A percentile compares a stretch with the other conserved stretches of the same genome.
Evolutionary conservation across 1,140 invertebrate species (phyloP).

Genomic region (Brachionus rotundiformis): DNA sequence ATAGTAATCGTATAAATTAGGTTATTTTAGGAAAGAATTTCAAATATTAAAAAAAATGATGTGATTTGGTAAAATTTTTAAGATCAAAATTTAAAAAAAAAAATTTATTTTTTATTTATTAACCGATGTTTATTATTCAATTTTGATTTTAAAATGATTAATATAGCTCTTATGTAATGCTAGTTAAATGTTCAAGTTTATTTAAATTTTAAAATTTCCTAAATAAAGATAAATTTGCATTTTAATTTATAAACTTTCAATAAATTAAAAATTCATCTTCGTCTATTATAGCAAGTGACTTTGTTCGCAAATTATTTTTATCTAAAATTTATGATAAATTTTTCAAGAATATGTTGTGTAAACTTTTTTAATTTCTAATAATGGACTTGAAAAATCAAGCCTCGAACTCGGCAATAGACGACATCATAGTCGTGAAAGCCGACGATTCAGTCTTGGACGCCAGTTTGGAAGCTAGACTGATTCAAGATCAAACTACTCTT

Average conservation of each 20-base stretch:
- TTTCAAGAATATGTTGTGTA: not conserved
- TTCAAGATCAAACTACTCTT: not conserved
- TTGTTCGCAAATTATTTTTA: not conserved
- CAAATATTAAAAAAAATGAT: too few relatives aligned
- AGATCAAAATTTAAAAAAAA: not conserved
- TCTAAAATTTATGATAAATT: constrained; percentile 36
- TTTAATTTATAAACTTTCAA: constrained; percentile 22
- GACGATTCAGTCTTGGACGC: not conserved
- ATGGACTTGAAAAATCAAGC: not conserved
- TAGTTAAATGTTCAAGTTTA: constrained; percentile 23
- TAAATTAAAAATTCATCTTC: not conserved
- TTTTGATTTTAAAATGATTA: not conserved
- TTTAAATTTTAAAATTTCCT: constrained; percentile 25
- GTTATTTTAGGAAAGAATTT: too few relatives aligned
- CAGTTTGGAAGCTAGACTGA: not conserved
- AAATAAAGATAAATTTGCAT: constrained; percentile 45
- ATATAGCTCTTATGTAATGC: not conserved
- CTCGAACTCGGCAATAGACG: not conserved
- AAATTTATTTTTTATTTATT: not conserved
- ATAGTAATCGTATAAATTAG: too few relatives aligned
- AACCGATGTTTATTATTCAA: not conserved
- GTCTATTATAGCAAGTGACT: not conserved
- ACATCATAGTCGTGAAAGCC: not conserved
- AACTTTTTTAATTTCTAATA: not conserved
- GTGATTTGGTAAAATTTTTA: not conserved